phyloP scores from a whole-genome alignment of 1,140 invertebrate genomes.

The Micrasema minimum region DNA sequence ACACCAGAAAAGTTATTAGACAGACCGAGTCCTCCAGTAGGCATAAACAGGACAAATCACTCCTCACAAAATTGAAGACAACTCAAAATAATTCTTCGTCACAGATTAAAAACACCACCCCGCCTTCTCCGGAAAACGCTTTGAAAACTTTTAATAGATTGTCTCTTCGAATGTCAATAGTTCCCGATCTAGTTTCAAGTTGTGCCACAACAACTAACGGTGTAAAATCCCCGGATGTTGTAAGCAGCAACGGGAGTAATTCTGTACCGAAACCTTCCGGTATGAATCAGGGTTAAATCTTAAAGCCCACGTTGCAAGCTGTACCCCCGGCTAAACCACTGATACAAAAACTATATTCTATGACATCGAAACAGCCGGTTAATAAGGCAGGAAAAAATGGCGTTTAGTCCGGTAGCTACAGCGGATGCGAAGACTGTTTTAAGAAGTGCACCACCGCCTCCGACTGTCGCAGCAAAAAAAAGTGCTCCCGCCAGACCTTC shows the following conservation, averaged over 20 bases:
- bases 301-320: constrained; percentile 47
- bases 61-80: constrained; percentile 63
- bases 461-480: constrained; percentile 47
- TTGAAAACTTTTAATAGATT: constrained; percentile 14
- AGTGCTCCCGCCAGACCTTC: constrained; percentile 42
- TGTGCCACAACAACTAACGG: constrained; percentile 66
- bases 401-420: neutral
- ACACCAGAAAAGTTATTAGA: constrained; percentile 47
- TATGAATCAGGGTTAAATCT: constrained; percentile 47
- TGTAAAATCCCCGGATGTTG: constrained; percentile 72
- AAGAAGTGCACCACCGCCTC: constrained; percentile 47
- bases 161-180: constrained; percentile 65
- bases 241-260: constrained; percentile 62
- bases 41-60: constrained; percentile 57
- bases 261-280: constrained; percentile 30
- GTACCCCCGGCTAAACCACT: constrained; percentile 27
- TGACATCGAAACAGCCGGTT: neutral
- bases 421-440: constrained; percentile 34
- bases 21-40: constrained; percentile 34
- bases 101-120: constrained; percentile 58
- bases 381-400: constrained; percentile 37
- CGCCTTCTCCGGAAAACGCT: constrained; percentile 58
- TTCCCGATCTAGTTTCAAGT: constrained; percentile 77
- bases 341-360: constrained; percentile 19
- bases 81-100: constrained; percentile 27